Evolutionary conservation across 1,140 invertebrate species (phyloP), one percentile per base, ranked within the genome.

Genomic region (Drosophila pandora): DNA sequence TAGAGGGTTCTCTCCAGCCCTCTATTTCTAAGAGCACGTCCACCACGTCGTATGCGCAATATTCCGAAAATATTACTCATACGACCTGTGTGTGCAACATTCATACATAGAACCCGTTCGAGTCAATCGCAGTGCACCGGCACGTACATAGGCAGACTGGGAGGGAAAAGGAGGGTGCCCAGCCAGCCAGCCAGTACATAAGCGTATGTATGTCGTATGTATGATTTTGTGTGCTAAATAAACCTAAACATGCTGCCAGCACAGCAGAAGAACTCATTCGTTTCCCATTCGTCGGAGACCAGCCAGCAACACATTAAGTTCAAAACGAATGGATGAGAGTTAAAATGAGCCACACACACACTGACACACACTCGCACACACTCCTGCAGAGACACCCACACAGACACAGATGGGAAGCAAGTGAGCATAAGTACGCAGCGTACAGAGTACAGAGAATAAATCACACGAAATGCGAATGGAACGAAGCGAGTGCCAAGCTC

Each of bases 271-370:
- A 88, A 88, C 84, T 88, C 84, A 87, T 88, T 88, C 83, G 83
- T 88, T 87, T 82, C 81, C 81, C 83, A 87, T 87, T 87, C 82
- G 82, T 88, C 78, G 81, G 53, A 74, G 59, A 55, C 50, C 57
- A 23, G 22, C 68, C 62, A 62, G 69, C 73, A 81, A 77, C 82
- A 87, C 82, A 85, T 85, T 81, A 77, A 78, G 73, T 85, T 80
- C 62, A 75, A 87, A 87, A 65, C 82, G 82, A 87, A 88, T 87
- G 83, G 79, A 87, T 88, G 79, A 88, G 83, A 88, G 83, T 87
- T 88, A 88, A 88, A 88, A 88, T 88, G 79, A 87, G 83, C 75
- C 77, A 72, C 57, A 79, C 41, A 76, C 6, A 76, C 21, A 55
- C 25, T 28, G 25, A 79, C 41, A 76, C 64, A 63, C n/a, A 72